A percentile compares a stretch with the other conserved stretches of the same genome.
Evolutionary conservation across 2,113 vertebrate genomes (phyloP).

Genomic region (Esox niger): DNA sequence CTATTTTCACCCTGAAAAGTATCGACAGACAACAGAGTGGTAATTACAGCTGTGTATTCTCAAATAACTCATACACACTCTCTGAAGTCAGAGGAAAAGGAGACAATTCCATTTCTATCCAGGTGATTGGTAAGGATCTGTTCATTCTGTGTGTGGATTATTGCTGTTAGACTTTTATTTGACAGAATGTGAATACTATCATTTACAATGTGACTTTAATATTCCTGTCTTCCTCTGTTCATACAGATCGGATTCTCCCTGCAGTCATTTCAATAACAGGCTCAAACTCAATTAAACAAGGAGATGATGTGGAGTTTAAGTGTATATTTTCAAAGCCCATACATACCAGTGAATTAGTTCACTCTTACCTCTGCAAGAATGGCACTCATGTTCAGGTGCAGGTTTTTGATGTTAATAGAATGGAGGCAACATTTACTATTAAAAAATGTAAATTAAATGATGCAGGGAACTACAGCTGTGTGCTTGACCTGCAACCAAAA

Average conservation of each 20-base stretch:
- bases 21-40: slow-evolving; percentile 16
- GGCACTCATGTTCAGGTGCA: neutral
- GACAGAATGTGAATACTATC: neutral
- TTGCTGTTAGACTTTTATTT: neutral
- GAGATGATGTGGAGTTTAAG: slow-evolving; percentile 22
- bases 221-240: slow-evolving; percentile 6
- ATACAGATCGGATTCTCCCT: slow-evolving; percentile 39
- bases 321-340: slow-evolving; percentile 19
- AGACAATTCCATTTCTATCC: slow-evolving; percentile 27
- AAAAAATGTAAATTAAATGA: slow-evolving; percentile 7
- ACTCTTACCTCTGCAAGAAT: slow-evolving; percentile 45
- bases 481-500: slow-evolving; percentile 21
- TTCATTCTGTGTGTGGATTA: neutral
- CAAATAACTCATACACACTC: fast-evolving
- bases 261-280: slow-evolving; percentile 32
- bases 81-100: neutral
- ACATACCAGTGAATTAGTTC: slow-evolving; percentile 16
- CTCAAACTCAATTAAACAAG: slow-evolving; percentile 2
- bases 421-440: slow-evolving; percentile 31
- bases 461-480: slow-evolving; percentile 53
- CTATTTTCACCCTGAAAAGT: neutral
- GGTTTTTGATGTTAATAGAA: neutral
- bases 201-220: neutral
- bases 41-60: slow-evolving; percentile 49
- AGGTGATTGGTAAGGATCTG: slow-evolving; percentile 37